Conservation (phyloP, 2,797 vertebrate species). For the Chaetodon trifasciatus region DNA sequence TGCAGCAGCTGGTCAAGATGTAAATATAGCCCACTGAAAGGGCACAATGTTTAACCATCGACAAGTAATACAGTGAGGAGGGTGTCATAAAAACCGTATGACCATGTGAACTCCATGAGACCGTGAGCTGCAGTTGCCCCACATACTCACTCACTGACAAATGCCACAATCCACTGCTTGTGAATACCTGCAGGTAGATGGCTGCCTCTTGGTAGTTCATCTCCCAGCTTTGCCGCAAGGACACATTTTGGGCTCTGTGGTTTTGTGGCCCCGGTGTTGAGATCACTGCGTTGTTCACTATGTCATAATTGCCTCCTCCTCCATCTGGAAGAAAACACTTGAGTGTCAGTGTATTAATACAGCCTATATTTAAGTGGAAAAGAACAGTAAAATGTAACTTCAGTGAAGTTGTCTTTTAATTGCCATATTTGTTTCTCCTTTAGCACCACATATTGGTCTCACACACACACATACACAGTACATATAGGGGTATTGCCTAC, state of each 20-base stretch:
- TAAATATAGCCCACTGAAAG: not conserved
- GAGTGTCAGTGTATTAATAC: slow-evolving; percentile 11
- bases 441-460: not conserved
- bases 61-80: not conserved
- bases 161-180: not conserved
- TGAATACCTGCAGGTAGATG: slow-evolving; percentile 96
- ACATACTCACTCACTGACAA: not conserved
- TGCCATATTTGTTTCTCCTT: not conserved
- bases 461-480: slow-evolving; percentile 14
- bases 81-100: slow-evolving; percentile 33
- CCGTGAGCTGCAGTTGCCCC: not conserved
- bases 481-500: slow-evolving; percentile 55
- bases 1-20: not conserved
- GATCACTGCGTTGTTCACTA: slow-evolving; percentile 79
- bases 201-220: slow-evolving; percentile 99
- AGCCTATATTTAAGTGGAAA: not conserved
- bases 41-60: slow-evolving; percentile 28
- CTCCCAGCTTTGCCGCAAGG: slow-evolving; percentile 92
- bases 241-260: slow-evolving; percentile 81
- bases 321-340: slow-evolving; percentile 86
- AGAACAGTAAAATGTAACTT: not conserved
- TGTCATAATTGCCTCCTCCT: slow-evolving; percentile 87
- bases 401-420: not conserved
- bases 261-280: slow-evolving; percentile 85
- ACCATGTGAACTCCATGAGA: slow-evolving; percentile 9